Evolutionary conservation across 2,797 vertebrate species (phyloP), one percentile per base, ranked within the genome.

Genomic region (Peromyscus aztecus): DNA sequence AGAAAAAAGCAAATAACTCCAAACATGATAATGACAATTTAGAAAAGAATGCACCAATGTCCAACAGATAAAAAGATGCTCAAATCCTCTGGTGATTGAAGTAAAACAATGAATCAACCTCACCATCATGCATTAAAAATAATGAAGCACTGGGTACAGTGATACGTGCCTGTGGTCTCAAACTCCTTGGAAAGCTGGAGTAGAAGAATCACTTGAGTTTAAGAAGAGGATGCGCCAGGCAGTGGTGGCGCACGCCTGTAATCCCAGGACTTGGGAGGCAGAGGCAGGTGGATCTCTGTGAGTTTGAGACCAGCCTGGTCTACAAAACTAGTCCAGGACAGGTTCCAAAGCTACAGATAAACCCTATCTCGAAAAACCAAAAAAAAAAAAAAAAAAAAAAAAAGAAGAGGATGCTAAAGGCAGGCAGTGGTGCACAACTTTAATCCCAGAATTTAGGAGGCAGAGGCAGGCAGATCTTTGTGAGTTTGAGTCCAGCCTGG

Each of bases 1-100:
- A 73, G n/a, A 93, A 83, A 96, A 95, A 77, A 55, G 63, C n/a
- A 81, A 95, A 71, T 6, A 52, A 90, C 23, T 4, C 73, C 63
- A 84, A 94, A 89, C 27, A 94, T 78, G 31, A 59, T 6, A 82
- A 27, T 37, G 37, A 87, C 14, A 69, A 13, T 49, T 69, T 77
- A 57, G 57, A 49, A 40, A 55, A 77, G 46, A 46, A 29, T 9
- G 46, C 24, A 31, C 17, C 59, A 46, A 80, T 4, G 49, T 59
- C 40, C 40, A 90, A 37, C 2, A 23, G 49, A 61, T 16, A 73
- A 40, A 8, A 69, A 78, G 27, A 63, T 40, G 24, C 24, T 86
- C 46, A 57, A 52, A 89, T 55, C 67, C 49, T 81, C 17, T 63
- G 34, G 21, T 34, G 12, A 71, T 3, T 21, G 49, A 31, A 76